Evolutionary conservation across 2,113 vertebrate species (phyloP), one percentile per base, ranked within the genome.

Genomic region (Thymallus thymallus): DNA sequence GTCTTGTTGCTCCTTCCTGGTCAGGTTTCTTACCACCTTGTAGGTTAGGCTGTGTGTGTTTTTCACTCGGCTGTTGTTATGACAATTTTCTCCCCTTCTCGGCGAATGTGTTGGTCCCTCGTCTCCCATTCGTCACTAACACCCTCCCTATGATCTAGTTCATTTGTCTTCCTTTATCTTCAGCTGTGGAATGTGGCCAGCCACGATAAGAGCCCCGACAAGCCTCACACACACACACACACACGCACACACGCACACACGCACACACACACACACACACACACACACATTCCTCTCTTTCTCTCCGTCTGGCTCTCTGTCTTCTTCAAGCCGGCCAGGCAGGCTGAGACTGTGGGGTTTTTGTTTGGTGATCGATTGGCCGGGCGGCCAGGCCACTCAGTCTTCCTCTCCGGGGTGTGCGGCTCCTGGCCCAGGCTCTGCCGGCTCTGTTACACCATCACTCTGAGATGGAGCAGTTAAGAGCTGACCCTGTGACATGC

Each of bases 121-220:
- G 86, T 89, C 84, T 72, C 78, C 82, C 80, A 91, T 92, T 91
- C 78, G 90, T 92, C 91, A 90, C 84, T 88, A 88, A 79, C 90
- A 87, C 68, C 64, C 30, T 12, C 6, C 20, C 30, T 64, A 82
- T 86, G 86, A 84, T 90, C 78, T 82, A 80, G 66, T 86, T 89
- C 77, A 83, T 90, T 91, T 91, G 84, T 78, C 85, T 85, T 84
- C 88, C 78, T 91, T 87, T 91, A 90, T 91, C 88, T 85, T 88
- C 70, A 78, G 86, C 14, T 41, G 35, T 41, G 84, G 89, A 90
- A 89, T 89, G 87, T 88, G 76, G 87, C 86, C 86, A 84, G 77
- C 77, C 80, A 79, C 82, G 90, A 92, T 93, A 90, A 91, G 84
- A 73, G 83, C 82, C 82, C 70, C 67, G 7, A 20, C 51, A 45